Evolutionary conservation across 2,888 invertebrate species (phyloP), one percentile per base, ranked within the genome.

Genomic region (Rhopalosiphum nymphaeae): DNA sequence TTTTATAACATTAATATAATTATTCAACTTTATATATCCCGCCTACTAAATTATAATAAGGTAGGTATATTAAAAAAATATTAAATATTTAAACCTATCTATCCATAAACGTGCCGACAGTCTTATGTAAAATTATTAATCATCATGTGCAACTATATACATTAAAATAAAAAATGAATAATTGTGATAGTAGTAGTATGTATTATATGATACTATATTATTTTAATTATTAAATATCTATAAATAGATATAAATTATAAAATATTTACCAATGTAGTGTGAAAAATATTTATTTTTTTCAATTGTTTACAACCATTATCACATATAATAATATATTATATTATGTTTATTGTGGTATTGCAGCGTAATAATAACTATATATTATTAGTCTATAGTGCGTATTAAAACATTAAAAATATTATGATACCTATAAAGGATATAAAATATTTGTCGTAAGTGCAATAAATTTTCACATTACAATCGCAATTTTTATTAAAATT

Each of bases 11-110:
- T 36, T 49, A 16, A 46, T 86, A 86, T 46, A 29, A 49, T 86
- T 86, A 86, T 86, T 86, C n/a, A 46, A 29, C 4, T 85, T 85
- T 85, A 26, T 85, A 85, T 85, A 85, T 49, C 29, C 86, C 46
- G 29, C 46, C 86, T 29, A 49, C 16, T n/a, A 86, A 36, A 86
- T 86, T 49, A n/a, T 86, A 86, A 86, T 86, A 46, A 78, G 36
- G 36, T 67, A 67, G n/a, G 67, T 67, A 85, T 44, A 44, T 29
- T 46, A 46, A 86, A 86, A 86, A 86, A 49, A 86, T 67, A 36
- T 16, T 67, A 36, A 36, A 67, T n/a, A 67, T n/a, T 7, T 67
- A 67, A 67, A 67, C 36, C 16, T 84, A 67, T 16, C 16, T 84
- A 44, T 44, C 44, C 36, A 44, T 11, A 29, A 46, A 86, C 29